These are phyloP conservation scores for Thamnophis sirtalis DNA, from an alignment of 2,113 vertebrate genomes.

Conservation along the genomic window DNA sequence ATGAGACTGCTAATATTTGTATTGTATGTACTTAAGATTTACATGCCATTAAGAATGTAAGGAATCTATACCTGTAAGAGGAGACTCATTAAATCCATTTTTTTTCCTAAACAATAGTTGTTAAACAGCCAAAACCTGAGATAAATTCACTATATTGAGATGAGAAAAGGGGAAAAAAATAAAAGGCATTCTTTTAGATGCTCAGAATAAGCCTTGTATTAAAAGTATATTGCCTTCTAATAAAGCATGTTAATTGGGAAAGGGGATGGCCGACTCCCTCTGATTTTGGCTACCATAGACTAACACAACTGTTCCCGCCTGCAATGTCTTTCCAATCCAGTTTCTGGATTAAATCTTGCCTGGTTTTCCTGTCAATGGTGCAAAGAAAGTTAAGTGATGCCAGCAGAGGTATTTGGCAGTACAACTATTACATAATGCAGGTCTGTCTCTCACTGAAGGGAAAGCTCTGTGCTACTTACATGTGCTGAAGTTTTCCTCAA, in stretches of 20 bases:
- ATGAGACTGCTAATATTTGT: constrained; percentile 1
- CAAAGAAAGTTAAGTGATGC: constrained; percentile 59
- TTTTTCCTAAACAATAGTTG: constrained; percentile 52
- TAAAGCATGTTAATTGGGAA: neutral
- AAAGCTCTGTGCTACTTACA: constrained; percentile 56
- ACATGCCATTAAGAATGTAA: neutral
- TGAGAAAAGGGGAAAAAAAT: neutral
- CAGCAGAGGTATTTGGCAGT: constrained; percentile 65
- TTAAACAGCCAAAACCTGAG: constrained; percentile 45
- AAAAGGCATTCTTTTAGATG: constrained; percentile 61
- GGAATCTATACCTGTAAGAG: neutral
- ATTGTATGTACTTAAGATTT: neutral
- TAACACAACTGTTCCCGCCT: neutral
- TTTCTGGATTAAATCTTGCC: constrained; percentile 60
- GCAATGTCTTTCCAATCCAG: constrained; percentile 4
- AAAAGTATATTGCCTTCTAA: neutral
- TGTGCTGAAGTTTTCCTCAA: constrained; percentile 61
- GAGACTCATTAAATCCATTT: constrained; percentile 41
- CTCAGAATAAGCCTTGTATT: neutral
- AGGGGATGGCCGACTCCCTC: neutral
- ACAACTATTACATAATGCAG: constrained; percentile 64
- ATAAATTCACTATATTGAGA: constrained; percentile 41
- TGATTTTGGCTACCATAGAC: neutral
- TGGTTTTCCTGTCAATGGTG: constrained; percentile 67
- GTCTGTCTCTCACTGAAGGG: constrained; percentile 62